A percentile compares a stretch with the other conserved stretches of the same genome.
These are phyloP conservation scores for Eretmochelys imbricata DNA, from an alignment of 2,113 vertebrate species.

Conservation along the genomic window DNA sequence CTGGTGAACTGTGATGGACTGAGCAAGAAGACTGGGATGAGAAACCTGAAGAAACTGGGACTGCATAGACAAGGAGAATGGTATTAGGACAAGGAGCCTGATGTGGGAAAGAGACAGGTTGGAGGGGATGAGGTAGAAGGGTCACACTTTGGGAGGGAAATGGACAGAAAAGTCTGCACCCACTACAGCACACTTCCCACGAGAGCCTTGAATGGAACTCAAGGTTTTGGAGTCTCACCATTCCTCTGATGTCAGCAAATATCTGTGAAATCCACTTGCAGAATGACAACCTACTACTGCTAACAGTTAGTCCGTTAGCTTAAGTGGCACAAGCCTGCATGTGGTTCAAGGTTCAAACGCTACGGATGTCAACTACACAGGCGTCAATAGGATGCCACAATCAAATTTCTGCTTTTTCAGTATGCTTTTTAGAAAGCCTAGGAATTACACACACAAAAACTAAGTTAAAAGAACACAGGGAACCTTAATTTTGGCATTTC, in stretches of 20 bases:
- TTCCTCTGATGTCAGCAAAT: neutral
- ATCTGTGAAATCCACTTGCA: neutral
- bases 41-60: neutral
- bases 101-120: neutral
- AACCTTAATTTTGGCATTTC: slow-evolving; percentile 44
- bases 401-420: neutral
- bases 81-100: neutral
- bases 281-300: rapidly evolving
- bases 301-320: neutral
- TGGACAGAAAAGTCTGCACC: neutral
- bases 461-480: neutral
- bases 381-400: neutral
- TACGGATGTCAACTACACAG: neutral
- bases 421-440: neutral
- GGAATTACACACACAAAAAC: neutral
- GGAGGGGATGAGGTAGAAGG: neutral
- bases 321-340: neutral
- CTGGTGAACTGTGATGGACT: neutral
- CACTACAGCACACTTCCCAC: neutral
- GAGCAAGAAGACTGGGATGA: neutral
- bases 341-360: neutral
- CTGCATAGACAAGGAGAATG: neutral
- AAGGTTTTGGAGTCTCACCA: neutral
- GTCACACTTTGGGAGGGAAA: neutral
- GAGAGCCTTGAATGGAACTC: neutral